Percentiles rank a stretch among this genome's conserved stretches.
Evolutionary conservation across 1,140 invertebrate species (phyloP).

Genomic region (Armadillidium nasatum): DNA sequence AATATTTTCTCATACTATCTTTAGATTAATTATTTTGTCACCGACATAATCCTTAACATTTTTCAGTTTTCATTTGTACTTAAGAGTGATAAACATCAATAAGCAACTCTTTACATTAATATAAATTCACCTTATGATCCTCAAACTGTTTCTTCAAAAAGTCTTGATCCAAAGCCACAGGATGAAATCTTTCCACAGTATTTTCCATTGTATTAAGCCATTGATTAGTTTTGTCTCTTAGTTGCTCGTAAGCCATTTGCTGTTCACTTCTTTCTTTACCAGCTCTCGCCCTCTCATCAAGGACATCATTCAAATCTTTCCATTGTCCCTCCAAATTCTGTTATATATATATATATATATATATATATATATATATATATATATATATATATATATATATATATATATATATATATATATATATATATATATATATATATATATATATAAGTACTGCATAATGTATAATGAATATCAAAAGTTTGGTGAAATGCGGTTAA

Average conservation of each 20-base stretch:
- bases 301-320: slow-evolving; percentile 67
- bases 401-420: slow-evolving; percentile 9
- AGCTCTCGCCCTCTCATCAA: slow-evolving; percentile 77
- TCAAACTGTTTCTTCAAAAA: slow-evolving; percentile 75
- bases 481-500: too few species aligned
- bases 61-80: not conserved
- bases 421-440: too few species aligned
- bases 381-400: slow-evolving; percentile 16
- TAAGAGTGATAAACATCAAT: not conserved
- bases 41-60: not conserved
- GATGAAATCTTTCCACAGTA: slow-evolving; percentile 63
- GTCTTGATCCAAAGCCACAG: slow-evolving; percentile 81
- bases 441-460: too few species aligned
- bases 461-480: too few species aligned
- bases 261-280: slow-evolving; percentile 77
- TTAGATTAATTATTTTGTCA: not conserved
- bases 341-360: too few species aligned
- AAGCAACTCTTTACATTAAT: not conserved
- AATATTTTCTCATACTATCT: too few species aligned
- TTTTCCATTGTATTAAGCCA: slow-evolving; percentile 80
- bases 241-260: slow-evolving; percentile 72
- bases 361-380: slow-evolving; percentile 28
- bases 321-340: slow-evolving; percentile 76
- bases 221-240: slow-evolving; percentile 74
- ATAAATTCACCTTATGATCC: slow-evolving; percentile 63